Percentiles rank a stretch among this genome's conserved stretches.
Evolutionary conservation across 1,140 invertebrate genomes (phyloP).

Genomic region (Papilio glaucus): DNA sequence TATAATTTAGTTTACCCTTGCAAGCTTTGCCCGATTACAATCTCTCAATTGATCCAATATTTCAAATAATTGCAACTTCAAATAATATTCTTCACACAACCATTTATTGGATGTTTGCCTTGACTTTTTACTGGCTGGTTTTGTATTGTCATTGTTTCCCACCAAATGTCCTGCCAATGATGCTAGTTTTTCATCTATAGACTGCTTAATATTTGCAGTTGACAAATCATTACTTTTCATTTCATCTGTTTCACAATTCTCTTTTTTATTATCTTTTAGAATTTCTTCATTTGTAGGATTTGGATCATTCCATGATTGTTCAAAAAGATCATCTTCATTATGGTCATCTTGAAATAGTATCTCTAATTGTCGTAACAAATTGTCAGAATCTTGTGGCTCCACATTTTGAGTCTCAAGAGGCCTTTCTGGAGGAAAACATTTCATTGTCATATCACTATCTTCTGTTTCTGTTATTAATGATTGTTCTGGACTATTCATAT

Average conservation of each 20-base stretch:
- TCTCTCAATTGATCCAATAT: slow-evolving; percentile 74
- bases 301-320: slow-evolving; percentile 54
- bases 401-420: slow-evolving; percentile 31
- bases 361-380: slow-evolving; percentile 68
- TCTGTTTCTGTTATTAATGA: slow-evolving; percentile 21
- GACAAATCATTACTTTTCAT: background rate
- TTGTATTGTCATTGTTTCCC: slow-evolving; percentile 50
- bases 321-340: slow-evolving; percentile 77
- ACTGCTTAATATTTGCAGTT: slow-evolving; percentile 35
- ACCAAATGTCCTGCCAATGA: slow-evolving; percentile 59
- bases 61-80: slow-evolving; percentile 71
- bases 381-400: slow-evolving; percentile 62
- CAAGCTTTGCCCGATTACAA: slow-evolving; percentile 64
- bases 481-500: slow-evolving; percentile 1
- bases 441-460: slow-evolving; percentile 34
- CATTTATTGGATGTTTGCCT: slow-evolving; percentile 64
- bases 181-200: slow-evolving; percentile 66
- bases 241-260: slow-evolving; percentile 12
- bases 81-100: slow-evolving; percentile 79
- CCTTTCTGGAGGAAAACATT: slow-evolving; percentile 7
- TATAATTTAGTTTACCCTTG: slow-evolving; percentile 65
- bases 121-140: slow-evolving; percentile 45
- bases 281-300: slow-evolving; percentile 48
- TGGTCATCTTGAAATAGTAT: slow-evolving; percentile 68
- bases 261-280: slow-evolving; percentile 34